A percentile compares a stretch with the other conserved stretches of the same genome.
These are phyloP conservation scores for Myotis yumanensis DNA, from an alignment of 2,113 vertebrate species.

Conservation along the genomic window DNA sequence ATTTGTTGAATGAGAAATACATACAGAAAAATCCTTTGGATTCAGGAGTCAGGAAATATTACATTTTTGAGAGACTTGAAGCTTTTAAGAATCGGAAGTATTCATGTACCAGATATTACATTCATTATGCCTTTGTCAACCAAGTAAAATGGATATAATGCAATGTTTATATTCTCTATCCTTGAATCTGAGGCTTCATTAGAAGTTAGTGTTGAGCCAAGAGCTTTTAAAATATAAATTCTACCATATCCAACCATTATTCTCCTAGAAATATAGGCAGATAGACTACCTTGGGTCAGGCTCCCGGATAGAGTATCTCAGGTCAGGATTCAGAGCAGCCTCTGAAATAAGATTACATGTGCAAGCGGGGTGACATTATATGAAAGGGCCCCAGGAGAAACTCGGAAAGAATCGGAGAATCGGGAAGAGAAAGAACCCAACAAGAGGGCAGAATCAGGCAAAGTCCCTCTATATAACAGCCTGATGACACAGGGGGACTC, in stretches of 20 bases:
- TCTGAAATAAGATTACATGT: neutral
- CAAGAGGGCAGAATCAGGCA: neutral
- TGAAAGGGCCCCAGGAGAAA: neutral
- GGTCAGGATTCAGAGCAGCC: neutral
- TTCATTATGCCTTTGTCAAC: neutral
- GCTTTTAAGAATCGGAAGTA: neutral
- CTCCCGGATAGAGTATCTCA: neutral
- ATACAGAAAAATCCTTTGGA: neutral
- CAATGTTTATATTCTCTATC: neutral
- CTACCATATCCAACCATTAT: neutral
- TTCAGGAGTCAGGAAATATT: neutral
- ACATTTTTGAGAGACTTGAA: neutral
- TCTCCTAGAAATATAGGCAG: neutral
- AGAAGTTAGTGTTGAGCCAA: neutral
- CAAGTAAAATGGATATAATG: neutral
- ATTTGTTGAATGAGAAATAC: neutral
- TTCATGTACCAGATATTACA: neutral
- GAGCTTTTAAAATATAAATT: constrained; percentile 12
- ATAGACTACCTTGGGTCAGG: neutral
- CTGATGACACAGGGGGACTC: neutral
- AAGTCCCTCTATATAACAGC: neutral
- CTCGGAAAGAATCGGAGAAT: neutral
- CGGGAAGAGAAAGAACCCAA: neutral
- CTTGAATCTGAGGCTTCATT: neutral
- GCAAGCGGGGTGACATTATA: neutral